A percentile compares a stretch with the other conserved stretches of the same genome.
phyloP scores from a whole-genome alignment of 2,113 vertebrate genomes.

The Erythrocercus mccallii region DNA sequence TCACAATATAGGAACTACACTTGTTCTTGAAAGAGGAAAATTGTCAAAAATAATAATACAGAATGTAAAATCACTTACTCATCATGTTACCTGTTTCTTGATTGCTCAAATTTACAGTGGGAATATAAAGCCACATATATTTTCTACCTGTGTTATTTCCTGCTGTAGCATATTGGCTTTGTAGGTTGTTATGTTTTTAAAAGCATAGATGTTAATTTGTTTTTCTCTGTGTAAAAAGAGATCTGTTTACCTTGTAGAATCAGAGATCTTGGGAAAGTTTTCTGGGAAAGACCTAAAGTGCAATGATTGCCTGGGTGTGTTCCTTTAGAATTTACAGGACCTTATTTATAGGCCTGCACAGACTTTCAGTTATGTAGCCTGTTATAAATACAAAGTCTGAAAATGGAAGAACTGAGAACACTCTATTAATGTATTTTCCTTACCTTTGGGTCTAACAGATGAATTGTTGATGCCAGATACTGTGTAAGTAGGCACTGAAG shows the following conservation, averaged over 20 bases:
- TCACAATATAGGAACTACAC: neutral
- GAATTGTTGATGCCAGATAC: neutral
- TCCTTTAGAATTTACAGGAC: conserved; percentile 27
- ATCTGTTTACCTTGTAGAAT: neutral
- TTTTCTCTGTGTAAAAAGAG: neutral
- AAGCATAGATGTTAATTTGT: neutral
- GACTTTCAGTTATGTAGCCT: conserved; percentile 13
- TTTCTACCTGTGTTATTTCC: neutral
- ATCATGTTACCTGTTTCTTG: neutral
- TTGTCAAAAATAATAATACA: neutral
- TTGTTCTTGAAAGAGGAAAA: neutral
- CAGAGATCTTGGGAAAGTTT: neutral
- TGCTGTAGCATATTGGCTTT: neutral
- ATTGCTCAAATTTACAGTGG: neutral
- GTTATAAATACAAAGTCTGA: neutral
- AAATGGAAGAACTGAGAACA: conserved; percentile 13
- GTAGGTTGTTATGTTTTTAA: neutral
- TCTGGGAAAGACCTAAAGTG: neutral
- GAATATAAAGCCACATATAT: neutral
- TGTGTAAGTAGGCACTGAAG: neutral
- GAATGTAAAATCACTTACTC: neutral
- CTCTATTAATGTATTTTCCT: conserved; percentile 41
- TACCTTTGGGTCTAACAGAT: neutral
- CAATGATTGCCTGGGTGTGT: neutral
- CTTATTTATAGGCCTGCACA: conserved; percentile 34